Evolutionary conservation across 2,797 vertebrate genomes (phyloP).

Genomic region (Chloroceryle amazona): DNA sequence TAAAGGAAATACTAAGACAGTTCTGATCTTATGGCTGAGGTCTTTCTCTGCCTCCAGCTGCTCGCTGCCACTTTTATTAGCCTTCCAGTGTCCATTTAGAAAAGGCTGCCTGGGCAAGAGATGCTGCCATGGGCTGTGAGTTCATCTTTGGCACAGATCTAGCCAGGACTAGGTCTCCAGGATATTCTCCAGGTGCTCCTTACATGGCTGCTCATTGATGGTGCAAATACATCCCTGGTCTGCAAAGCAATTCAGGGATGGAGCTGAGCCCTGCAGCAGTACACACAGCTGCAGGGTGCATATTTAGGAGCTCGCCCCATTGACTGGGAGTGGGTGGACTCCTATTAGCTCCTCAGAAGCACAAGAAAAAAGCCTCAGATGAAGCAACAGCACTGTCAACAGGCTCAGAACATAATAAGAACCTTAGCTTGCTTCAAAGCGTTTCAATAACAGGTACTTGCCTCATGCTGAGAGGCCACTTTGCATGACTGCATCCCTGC

Average conservation of each 20-base stretch:
- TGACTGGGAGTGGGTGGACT: background rate
- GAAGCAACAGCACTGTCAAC: background rate
- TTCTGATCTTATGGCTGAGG: background rate
- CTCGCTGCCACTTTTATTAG: background rate
- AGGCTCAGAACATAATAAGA: background rate
- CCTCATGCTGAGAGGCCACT: background rate
- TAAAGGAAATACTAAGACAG: background rate
- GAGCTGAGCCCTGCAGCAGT: background rate
- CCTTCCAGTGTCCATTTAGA: background rate
- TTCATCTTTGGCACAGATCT: background rate
- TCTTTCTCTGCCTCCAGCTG: background rate
- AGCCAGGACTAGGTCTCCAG: background rate
- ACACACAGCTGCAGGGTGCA: background rate
- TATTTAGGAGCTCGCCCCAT: background rate
- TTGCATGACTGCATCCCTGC: background rate
- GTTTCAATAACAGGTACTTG: background rate
- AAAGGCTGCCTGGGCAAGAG: background rate
- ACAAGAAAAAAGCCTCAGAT: background rate
- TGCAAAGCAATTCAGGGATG: background rate
- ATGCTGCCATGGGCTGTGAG: fast-evolving
- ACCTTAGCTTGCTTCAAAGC: background rate
- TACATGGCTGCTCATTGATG: background rate
- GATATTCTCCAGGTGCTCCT: background rate
- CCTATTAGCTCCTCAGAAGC: background rate
- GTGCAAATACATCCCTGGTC: background rate